These are phyloP conservation scores for Euphonia xanthogaster DNA, from an alignment of 2,797 vertebrate genomes.

Conservation along the genomic window DNA sequence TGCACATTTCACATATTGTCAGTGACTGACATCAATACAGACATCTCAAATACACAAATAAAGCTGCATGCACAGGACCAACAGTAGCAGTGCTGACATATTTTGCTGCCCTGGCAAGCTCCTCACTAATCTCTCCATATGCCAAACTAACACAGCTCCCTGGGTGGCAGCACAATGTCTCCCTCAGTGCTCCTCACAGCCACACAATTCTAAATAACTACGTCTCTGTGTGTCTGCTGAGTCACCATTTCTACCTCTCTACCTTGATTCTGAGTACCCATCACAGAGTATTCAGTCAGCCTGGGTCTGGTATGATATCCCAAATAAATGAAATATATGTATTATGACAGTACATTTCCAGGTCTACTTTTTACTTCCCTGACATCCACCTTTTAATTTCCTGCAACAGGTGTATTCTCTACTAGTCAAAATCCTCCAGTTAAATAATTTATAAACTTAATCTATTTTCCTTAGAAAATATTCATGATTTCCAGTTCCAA, in stretches of 20 bases:
- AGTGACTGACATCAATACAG: neutral
- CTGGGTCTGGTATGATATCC: neutral
- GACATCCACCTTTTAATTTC: neutral
- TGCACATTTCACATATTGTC: neutral
- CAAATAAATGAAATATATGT: neutral
- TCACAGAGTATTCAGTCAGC: neutral
- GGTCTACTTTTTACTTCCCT: neutral
- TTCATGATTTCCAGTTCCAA: neutral
- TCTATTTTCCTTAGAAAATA: neutral
- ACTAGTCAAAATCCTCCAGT: neutral
- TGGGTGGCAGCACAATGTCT: neutral
- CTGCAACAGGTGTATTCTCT: neutral
- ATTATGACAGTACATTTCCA: neutral
- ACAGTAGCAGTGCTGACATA: neutral
- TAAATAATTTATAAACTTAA: neutral
- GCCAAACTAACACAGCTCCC: neutral
- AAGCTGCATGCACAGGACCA: neutral
- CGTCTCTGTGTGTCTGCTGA: neutral
- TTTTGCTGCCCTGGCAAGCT: neutral
- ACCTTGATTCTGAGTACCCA: neutral
- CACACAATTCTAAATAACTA: neutral
- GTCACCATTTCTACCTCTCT: neutral
- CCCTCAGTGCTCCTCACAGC: neutral
- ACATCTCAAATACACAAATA: neutral
- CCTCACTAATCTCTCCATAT: neutral